These are phyloP conservation scores for Myiopsitta monachus DNA, from an alignment of 2,113 vertebrate genomes.

Conservation along the genomic window DNA sequence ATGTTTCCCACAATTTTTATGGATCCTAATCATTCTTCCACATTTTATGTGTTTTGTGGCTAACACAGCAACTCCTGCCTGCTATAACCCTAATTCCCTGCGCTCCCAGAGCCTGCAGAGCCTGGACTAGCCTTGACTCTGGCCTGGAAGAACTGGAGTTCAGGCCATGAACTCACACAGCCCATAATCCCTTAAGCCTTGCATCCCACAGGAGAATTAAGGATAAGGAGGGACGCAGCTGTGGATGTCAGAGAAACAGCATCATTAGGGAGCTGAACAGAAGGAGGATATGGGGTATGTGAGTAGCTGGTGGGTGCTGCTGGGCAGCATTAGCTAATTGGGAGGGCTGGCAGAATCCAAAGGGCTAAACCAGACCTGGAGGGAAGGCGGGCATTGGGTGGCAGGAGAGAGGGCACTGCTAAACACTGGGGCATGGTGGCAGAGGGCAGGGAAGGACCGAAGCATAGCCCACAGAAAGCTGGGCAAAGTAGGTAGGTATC, in stretches of 20 bases:
- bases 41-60: not conserved
- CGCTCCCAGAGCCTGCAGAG: not conserved
- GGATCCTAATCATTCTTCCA: not conserved
- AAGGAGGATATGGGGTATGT: not conserved
- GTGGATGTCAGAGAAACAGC: not conserved
- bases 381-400: accelerated
- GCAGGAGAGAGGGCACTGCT: not conserved
- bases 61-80: not conserved
- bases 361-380: not conserved
- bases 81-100: not conserved
- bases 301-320: not conserved
- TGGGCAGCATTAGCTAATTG: not conserved
- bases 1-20: not conserved
- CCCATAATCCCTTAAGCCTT: slow-evolving; percentile 12
- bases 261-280: not conserved
- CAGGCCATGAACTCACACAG: not conserved
- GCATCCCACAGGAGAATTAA: slow-evolving; percentile 35
- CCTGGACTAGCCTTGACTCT: not conserved
- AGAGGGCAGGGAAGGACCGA: not conserved
- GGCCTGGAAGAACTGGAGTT: not conserved
- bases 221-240: not conserved
- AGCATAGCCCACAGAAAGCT: not conserved
- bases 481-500: not conserved
- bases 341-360: not conserved
- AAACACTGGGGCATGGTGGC: not conserved